Conservation (phyloP, 2,113 vertebrate genomes). For the Muscicapa adusta region DNA sequence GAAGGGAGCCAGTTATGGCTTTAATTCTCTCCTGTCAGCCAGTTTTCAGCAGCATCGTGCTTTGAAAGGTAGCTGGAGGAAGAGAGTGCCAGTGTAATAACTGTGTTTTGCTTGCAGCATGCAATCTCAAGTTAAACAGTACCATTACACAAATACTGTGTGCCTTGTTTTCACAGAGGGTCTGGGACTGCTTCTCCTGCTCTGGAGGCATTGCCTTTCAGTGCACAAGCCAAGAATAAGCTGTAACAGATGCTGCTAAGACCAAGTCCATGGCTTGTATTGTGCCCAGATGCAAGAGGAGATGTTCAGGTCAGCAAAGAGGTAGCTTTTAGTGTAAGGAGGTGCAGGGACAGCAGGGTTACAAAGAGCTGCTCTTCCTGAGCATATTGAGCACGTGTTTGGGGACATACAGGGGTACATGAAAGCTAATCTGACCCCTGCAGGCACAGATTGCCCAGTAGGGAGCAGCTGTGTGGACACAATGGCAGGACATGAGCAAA, state of each 20-base stretch:
- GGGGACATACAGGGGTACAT: not conserved
- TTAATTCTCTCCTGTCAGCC: not conserved
- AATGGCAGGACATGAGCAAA: not conserved
- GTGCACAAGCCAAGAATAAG: not conserved
- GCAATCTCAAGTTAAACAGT: not conserved
- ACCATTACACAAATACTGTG: not conserved
- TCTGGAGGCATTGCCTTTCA: not conserved
- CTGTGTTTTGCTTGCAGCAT: not conserved
- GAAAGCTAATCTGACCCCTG: not conserved
- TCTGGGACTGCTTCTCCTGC: not conserved
- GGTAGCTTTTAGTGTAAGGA: not conserved
- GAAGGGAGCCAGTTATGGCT: not conserved
- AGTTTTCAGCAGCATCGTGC: not conserved
- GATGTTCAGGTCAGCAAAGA: not conserved
- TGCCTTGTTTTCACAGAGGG: not conserved
- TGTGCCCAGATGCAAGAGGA: not conserved
- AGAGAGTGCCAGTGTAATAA: not conserved
- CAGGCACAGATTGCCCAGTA: not conserved
- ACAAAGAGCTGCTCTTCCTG: not conserved
- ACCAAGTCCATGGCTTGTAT: not conserved
- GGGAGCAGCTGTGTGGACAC: not conserved
- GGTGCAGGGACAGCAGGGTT: not conserved
- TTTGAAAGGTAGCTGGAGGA: not conserved
- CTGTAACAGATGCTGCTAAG: not conserved
- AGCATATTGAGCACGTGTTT: not conserved